Evolutionary conservation across 2,113 vertebrate genomes (phyloP), one percentile per base, ranked within the genome.

Genomic region (Ctenomys sociabilis): DNA sequence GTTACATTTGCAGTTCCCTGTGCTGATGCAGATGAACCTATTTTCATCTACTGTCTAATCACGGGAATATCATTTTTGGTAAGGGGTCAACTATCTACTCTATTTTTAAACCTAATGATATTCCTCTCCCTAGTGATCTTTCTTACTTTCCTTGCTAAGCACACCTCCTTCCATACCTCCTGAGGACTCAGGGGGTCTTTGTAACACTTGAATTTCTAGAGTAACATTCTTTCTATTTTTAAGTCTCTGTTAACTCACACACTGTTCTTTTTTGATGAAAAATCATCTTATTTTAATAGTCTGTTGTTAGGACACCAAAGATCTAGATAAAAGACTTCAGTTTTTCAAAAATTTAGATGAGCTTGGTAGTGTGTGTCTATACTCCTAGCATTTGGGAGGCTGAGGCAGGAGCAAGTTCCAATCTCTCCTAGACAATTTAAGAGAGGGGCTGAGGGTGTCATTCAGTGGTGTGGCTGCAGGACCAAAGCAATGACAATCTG

Each of bases 191-290:
- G 16, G 28, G 30, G 77, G 21, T 78, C 59, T 86, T 92, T 32
- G 19, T 37, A 72, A 83, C 89, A 82, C 87, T 35, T 90, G n/a
- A 86, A 77, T 77, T 90, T 63, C 91, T 72, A 88, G 52, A 32
- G 81, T 72, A 86, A 86, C 49, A 72, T 86, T 94, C 30, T 92
- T 72, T 94, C 92, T 68, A 84, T 57, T 92, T 95, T 82, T 70
- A 61, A 63, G 30, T 30, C 40, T 94, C 24, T 72, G 61, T 28
- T 83, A 86, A 90, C 70, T 83, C 30, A 91, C 9, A 7, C 12
- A 77, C 64, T 86, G 13, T 68, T 43, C 7, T 40, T 82, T n/a
- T 81, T 54, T 49, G 57, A 84, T 68, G 5, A 83, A 49, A 49
- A 11, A 45, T 3, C 24, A 64, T 45, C 78, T 77, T 82, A 73